Evolutionary conservation across 2,113 vertebrate genomes (phyloP).

Genomic region (Rhinoptilus africanus): DNA sequence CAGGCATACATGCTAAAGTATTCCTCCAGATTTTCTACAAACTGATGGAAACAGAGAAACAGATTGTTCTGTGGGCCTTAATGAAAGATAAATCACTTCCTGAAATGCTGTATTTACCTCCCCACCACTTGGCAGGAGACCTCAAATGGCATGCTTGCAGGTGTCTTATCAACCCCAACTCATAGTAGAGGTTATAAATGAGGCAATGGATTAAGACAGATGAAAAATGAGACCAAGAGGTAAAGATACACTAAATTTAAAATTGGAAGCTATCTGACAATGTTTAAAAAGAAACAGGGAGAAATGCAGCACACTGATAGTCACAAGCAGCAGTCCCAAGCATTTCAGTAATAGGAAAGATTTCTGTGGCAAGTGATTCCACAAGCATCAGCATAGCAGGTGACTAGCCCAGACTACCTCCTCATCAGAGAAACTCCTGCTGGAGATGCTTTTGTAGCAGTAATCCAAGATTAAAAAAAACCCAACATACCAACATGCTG

Average conservation of each 20-base stretch:
- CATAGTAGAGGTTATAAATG: not conserved
- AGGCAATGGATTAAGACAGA: not conserved
- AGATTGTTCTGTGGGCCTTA: not conserved
- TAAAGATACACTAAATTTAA: not conserved
- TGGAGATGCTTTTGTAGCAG: not conserved
- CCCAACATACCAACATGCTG: not conserved
- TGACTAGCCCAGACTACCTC: not conserved
- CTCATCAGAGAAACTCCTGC: rapidly evolving
- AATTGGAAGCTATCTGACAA: not conserved
- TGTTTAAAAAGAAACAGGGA: not conserved
- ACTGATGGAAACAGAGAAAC: not conserved
- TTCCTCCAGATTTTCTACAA: not conserved
- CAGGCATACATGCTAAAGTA: not conserved
- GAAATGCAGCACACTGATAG: not conserved
- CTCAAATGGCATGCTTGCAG: not conserved
- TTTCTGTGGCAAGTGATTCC: not conserved
- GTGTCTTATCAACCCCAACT: not conserved
- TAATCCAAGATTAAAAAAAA: not conserved
- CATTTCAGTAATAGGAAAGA: not conserved
- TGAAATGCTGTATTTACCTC: not conserved
- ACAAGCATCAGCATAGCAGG: not conserved
- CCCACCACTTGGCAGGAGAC: not conserved
- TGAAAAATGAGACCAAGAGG: not conserved
- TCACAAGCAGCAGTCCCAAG: not conserved
- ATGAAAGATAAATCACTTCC: not conserved